Evolutionary conservation across 2,888 invertebrate species (phyloP).

Genomic region (Dolichomitus sp.): DNA sequence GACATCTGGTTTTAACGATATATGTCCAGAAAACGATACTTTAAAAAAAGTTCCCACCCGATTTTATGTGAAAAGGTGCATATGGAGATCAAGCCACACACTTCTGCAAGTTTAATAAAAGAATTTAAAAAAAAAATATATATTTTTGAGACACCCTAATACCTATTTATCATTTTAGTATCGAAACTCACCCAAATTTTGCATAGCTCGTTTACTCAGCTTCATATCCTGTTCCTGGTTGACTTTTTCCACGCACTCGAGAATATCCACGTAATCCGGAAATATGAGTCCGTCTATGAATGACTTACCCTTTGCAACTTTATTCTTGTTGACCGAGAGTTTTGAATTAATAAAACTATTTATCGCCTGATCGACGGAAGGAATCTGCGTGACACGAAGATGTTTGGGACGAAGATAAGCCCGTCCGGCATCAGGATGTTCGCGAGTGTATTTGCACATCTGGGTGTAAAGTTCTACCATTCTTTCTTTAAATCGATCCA

Average conservation of each 20-base stretch:
- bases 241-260: conserved; percentile 76
- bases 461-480: conserved; percentile 76
- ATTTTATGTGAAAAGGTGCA: no score
- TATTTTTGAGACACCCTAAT: no score
- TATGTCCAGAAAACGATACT: no score
- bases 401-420: conserved; percentile 77
- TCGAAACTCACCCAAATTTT: conserved; percentile 75
- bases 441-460: conserved; percentile 76
- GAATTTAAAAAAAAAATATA: no score
- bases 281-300: conserved; percentile 75
- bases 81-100: no score
- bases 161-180: background rate
- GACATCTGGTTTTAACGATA: no score
- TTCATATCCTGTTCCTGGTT: conserved; percentile 73
- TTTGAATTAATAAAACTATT: conserved; percentile 80
- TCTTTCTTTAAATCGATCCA: conserved; percentile 88
- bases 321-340: conserved; percentile 72
- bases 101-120: background rate
- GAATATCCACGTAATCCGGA: conserved; percentile 82
- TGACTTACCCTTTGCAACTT: conserved; percentile 55
- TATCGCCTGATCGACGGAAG: conserved; percentile 79
- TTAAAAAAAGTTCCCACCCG: no score
- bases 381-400: conserved; percentile 75
- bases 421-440: conserved; percentile 75
- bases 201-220: conserved; percentile 67